Conservation (phyloP, 1,140 invertebrate genomes). For the Neodiprion lecontei region DNA sequence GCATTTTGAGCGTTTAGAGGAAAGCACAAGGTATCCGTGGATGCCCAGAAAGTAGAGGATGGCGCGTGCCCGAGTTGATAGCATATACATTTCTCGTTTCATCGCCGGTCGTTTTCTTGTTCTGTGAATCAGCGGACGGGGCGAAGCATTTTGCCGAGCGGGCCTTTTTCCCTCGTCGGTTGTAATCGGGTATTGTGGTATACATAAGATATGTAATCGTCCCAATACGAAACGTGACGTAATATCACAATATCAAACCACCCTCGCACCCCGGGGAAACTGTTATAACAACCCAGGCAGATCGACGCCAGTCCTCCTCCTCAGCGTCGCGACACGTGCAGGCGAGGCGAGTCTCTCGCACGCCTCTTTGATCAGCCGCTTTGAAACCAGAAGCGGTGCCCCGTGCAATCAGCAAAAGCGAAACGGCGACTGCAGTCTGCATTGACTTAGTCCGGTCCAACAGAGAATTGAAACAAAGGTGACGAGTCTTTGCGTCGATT, state of each 20-base stretch:
- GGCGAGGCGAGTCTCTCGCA: not conserved
- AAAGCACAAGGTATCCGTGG: not conserved
- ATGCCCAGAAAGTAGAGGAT: not conserved
- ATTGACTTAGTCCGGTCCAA: too few relatives aligned
- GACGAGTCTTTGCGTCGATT: too few relatives aligned
- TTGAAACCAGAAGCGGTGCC: not conserved
- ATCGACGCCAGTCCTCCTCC: not conserved
- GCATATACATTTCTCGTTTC: not conserved
- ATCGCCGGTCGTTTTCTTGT: not conserved
- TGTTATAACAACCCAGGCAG: not conserved
- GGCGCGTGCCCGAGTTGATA: slow-evolving; percentile 1
- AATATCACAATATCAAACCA: not conserved
- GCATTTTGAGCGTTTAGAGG: not conserved
- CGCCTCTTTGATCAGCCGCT: not conserved
- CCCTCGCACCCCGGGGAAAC: not conserved
- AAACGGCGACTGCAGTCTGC: too few relatives aligned
- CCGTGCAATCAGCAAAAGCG: too few relatives aligned
- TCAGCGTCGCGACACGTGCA: not conserved
- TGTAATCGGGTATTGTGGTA: slow-evolving; percentile 5
- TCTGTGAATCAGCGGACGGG: not conserved
- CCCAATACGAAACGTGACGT: not conserved
- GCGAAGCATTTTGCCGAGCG: not conserved
- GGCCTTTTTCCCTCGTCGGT: not conserved
- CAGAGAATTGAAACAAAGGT: too few relatives aligned
- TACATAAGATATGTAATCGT: slow-evolving; percentile 5